A percentile compares a stretch with the other conserved stretches of the same genome.
Evolutionary conservation across 1,140 invertebrate genomes (phyloP).

Genomic region (Homalodisca vitripennis): DNA sequence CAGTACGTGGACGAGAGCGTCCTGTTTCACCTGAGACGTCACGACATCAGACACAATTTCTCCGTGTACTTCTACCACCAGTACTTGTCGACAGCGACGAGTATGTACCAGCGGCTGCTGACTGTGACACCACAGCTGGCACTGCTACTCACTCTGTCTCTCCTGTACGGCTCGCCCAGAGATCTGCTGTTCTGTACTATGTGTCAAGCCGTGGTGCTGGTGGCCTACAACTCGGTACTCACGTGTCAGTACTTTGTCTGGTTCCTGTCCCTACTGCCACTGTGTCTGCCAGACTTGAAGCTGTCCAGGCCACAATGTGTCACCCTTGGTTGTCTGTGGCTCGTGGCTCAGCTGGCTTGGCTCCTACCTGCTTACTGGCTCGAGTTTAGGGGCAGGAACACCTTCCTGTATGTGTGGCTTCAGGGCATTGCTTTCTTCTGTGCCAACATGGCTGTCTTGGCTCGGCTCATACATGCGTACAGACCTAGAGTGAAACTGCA

Average conservation of each 20-base stretch:
- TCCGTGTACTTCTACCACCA: slow-evolving; percentile 94
- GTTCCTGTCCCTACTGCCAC: slow-evolving; percentile 86
- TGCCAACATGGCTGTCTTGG: slow-evolving; percentile 71
- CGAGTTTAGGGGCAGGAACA: slow-evolving; percentile 85
- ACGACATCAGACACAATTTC: slow-evolving; percentile 96
- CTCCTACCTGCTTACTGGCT: slow-evolving; percentile 86
- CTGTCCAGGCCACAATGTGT: slow-evolving; percentile 53
- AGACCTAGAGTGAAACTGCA: slow-evolving; percentile 29
- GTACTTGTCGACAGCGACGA: slow-evolving; percentile 64
- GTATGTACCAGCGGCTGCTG: slow-evolving; percentile 60
- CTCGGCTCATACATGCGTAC: slow-evolving; percentile 63
- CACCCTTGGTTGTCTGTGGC: slow-evolving; percentile 63
- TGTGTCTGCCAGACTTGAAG: slow-evolving; percentile 67
- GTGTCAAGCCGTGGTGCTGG: slow-evolving; percentile 81
- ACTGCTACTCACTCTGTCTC: slow-evolving; percentile 67
- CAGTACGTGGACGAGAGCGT: slow-evolving; percentile 90
- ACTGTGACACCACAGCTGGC: slow-evolving; percentile 74
- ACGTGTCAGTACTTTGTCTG: slow-evolving; percentile 99
- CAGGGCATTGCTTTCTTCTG: slow-evolving; percentile 74
- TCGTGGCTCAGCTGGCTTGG: slow-evolving; percentile 80
- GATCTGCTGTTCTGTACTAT: slow-evolving; percentile 85
- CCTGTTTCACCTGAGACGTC: slow-evolving; percentile 87
- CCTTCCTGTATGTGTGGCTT: slow-evolving; percentile 78
- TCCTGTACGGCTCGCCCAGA: slow-evolving; percentile 62
- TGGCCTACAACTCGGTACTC: slow-evolving; percentile 93